phyloP scores from a whole-genome alignment of 2,888 invertebrate species.

The Magallana nippona region DNA sequence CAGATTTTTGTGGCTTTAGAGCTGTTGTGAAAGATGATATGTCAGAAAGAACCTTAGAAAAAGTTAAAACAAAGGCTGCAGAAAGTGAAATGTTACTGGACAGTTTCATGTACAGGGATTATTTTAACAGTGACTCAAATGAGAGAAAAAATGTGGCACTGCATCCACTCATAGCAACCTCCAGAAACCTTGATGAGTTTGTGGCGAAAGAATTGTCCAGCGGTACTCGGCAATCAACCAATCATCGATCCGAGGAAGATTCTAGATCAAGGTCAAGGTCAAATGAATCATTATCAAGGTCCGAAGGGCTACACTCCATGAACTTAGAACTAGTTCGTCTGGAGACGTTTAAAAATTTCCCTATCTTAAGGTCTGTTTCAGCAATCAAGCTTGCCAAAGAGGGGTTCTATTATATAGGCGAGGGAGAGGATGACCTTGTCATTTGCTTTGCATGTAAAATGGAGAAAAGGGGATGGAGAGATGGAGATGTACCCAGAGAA shows the following conservation, averaged over 20 bases:
- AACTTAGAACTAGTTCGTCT: constrained; percentile 30
- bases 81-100: no score
- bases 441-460: constrained; percentile 18
- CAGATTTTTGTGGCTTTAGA: no score
- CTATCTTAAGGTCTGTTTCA: not conserved
- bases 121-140: no score
- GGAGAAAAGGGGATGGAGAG: constrained; percentile 25
- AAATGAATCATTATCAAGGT: not conserved
- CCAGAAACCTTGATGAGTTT: not conserved
- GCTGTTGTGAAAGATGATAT: no score
- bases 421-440: constrained; percentile 25
- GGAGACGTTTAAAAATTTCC: constrained; percentile 35
- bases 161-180: not conserved
- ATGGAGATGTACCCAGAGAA: constrained; percentile 25
- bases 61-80: no score
- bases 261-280: not conserved
- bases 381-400: constrained; percentile 31
- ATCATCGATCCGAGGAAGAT: not conserved
- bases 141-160: no score
- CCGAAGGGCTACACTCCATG: constrained; percentile 11
- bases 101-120: no score
- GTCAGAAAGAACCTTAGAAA: no score
- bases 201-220: not conserved
- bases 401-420: constrained; percentile 25
- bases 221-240: not conserved